Base-by-base conservation (phyloP, 64 coral and sea anemone genomes). In the Montipora cactus region DNA sequence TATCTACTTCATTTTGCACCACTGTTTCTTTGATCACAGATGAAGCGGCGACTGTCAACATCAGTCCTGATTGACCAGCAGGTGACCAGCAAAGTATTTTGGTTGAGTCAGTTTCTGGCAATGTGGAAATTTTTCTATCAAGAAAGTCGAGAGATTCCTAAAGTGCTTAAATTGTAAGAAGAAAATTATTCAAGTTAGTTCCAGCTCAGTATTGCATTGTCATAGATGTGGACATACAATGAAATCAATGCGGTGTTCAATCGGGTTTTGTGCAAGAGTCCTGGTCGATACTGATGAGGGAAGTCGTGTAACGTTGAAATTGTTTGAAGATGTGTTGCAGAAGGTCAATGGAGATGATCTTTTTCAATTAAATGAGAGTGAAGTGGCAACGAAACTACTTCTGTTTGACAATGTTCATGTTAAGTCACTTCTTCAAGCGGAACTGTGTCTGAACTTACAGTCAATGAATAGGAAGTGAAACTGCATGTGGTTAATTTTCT, bases 381-480 rank as follows among this genome's bases (percentile, higher is more conserved):
- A 49, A 80, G 78, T 80, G 78, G 78, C 78, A 80, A 80, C 78
- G 44, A 80, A 80, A 80, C 46, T 80, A 80, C 78, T 80, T 80
- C 49, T 80, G 23, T 80, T 80, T 80, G 78, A 80, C 78, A 80
- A 80, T 80, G 45, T 80, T 80, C 78, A 80, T 47, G 78, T 80
- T 80, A 80, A 80, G 23, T 49, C 49, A 47, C 10, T 80, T 80
- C 78, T 80, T 80, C 25, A 25, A 25, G 25, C 25, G 46, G 55
- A 80, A 80, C 78, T 80, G 78, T 80, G 78, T 80, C 55, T 80
- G 78, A 80, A 80, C 78, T 80, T 80, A 80, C 78, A 80, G 78
- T 80, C 78, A 80, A 80, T 7, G 4, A 80, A 80, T 80, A 44
- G 25, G 25, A 25, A 25, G 25, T 25, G 25, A 1, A 80, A 57